Evolutionary conservation across 2,888 invertebrate genomes (phyloP), one percentile per base, ranked within the genome.

Genomic region (Lithophane ornitopus): DNA sequence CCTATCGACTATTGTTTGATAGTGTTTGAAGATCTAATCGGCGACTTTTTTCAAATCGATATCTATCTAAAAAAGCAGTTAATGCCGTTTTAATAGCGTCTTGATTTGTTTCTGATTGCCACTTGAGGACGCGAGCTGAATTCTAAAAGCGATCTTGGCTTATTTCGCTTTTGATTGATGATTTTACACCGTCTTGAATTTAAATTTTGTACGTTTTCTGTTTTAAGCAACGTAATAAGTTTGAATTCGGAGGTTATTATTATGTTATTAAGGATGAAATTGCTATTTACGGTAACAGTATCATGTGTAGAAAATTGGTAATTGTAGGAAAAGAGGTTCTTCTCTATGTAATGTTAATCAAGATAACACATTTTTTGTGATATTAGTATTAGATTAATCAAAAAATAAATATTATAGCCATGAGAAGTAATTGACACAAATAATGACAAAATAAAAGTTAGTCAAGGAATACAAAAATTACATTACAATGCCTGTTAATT

Each of bases 91-190:
- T 95, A 95, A 95, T 95, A 94, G 94, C 91, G 85, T 90, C 92
- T 91, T 93, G 94, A 95, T 95, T 94, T 93, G 92, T 92, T 94
- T 94, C 93, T 94, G 93, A 95, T 94, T 94, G 92, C 94, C 90
- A 90, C 90, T 88, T 88, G 88, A 90, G 90, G 91, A 93, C 90
- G 92, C 90, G 91, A 87, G 85, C 85, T 88, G 91, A 90, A 91
- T 91, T 88, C 88, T 87, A 87, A 88, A 87, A 87, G 80, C 87
- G 87, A 87, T 85, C 82, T 86, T 88, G 88, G 81, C 89, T 89
- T 90, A 90, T 92, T 91, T 89, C 78, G 80, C 88, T 86, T 91
- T 91, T 93, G 94, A 94, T 93, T 92, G 90, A 93, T 93, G 93
- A 90, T 88, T 90, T 82, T 86, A 88, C 87, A 87, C 85, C 83